Evolutionary conservation across 2,113 vertebrate genomes (phyloP).

Genomic region (Penelope pileata): DNA sequence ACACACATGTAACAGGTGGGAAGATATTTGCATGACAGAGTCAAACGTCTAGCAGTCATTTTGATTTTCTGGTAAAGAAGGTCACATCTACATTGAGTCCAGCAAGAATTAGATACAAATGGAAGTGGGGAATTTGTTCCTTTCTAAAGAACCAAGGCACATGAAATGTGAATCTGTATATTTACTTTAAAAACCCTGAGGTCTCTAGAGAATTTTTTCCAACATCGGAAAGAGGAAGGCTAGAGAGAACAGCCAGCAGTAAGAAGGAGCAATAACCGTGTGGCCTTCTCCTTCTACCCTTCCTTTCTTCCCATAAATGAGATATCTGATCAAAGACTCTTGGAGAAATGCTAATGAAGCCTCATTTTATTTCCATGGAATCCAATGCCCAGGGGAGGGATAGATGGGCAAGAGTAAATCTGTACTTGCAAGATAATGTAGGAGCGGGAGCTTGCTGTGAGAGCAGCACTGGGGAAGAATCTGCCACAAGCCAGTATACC

Average conservation of each 20-base stretch:
- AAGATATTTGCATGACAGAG: background rate
- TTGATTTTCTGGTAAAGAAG: background rate
- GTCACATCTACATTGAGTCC: fast-evolving
- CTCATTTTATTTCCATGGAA: slow-evolving; percentile 40
- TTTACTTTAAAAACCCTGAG: background rate
- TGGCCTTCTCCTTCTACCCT: slow-evolving; percentile 32
- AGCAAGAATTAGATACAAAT: background rate
- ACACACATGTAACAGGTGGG: fast-evolving
- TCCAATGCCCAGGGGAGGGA: slow-evolving; percentile 17
- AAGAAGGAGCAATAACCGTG: slow-evolving; percentile 37
- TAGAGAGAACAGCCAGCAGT: slow-evolving; percentile 61
- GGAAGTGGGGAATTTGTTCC: background rate
- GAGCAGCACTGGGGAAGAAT: background rate
- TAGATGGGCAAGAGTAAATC: slow-evolving; percentile 26
- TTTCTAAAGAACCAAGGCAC: background rate
- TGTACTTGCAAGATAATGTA: background rate
- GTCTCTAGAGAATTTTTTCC: slow-evolving; percentile 30
- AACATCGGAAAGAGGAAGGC: slow-evolving; percentile 57
- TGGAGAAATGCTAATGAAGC: slow-evolving; percentile 55
- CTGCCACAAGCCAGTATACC: background rate
- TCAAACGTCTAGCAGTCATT: background rate
- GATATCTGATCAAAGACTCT: slow-evolving; percentile 58
- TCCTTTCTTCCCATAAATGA: slow-evolving; percentile 46
- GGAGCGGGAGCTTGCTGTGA: background rate
- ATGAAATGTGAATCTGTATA: background rate